Percentiles rank a stretch among this genome's conserved stretches.
These are phyloP conservation scores for Oxyura jamaicensis DNA, from an alignment of 2,113 vertebrate genomes.

Conservation along the genomic window DNA sequence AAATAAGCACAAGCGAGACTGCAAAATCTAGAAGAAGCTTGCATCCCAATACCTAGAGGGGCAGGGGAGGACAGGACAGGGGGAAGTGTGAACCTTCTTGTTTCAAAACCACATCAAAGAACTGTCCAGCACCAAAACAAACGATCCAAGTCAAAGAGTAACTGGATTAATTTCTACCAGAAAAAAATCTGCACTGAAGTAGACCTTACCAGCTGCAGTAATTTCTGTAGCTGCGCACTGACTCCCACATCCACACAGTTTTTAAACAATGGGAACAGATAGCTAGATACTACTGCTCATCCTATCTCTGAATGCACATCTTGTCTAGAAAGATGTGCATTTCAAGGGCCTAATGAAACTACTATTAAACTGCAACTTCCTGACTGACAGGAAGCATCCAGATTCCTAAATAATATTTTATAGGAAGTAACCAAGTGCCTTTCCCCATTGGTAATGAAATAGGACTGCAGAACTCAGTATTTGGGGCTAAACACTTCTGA, in stretches of 20 bases:
- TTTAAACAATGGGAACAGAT: background rate
- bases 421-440: background rate
- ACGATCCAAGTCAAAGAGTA: background rate
- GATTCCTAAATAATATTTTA: background rate
- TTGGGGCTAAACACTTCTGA: background rate
- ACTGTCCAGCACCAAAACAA: background rate
- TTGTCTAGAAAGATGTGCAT: background rate
- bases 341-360: background rate
- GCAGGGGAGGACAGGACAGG: background rate
- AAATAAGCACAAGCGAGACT: background rate
- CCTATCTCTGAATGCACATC: background rate
- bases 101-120: slow-evolving; percentile 5
- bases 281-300: background rate
- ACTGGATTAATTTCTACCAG: background rate
- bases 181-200: background rate
- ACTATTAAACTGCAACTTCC: background rate
- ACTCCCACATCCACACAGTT: background rate
- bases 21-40: background rate
- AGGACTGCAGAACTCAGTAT: background rate
- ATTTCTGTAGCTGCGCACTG: background rate
- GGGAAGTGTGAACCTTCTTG: background rate
- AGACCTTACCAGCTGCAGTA: background rate
- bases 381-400: background rate
- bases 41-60: background rate
- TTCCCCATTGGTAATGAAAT: background rate